Conservation (phyloP, 2,113 vertebrate species). For the Tyto alba region DNA sequence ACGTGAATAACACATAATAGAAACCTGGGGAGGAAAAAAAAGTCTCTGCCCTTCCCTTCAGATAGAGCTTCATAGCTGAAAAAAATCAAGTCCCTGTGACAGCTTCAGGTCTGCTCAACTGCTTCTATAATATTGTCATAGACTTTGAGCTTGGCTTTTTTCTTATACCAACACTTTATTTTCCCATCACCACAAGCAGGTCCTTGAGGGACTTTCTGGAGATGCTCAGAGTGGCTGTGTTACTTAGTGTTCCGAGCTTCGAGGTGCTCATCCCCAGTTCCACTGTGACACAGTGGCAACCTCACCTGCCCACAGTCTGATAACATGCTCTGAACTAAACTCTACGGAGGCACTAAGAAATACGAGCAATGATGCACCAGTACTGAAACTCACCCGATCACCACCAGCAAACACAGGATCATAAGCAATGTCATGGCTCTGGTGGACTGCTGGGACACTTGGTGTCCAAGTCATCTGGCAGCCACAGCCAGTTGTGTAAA, state of each 20-base stretch:
- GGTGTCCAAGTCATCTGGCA: neutral
- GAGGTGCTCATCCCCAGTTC: neutral
- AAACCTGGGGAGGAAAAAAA: neutral
- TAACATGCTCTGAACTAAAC: accelerated
- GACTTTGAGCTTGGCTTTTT: neutral
- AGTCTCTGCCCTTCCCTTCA: neutral
- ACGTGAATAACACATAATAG: neutral
- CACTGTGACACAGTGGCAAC: neutral
- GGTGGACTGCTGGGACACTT: neutral
- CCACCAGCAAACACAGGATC: accelerated
- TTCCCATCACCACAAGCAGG: neutral
- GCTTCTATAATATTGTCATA: neutral
- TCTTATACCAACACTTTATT: neutral
- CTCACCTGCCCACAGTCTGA: accelerated
- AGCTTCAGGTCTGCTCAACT: neutral
- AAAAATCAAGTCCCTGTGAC: neutral
- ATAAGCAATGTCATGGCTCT: neutral
- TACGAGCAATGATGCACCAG: accelerated
- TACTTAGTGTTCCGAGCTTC: neutral
- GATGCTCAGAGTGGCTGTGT: neutral
- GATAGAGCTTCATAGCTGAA: neutral
- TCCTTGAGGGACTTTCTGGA: neutral
- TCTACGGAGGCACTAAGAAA: accelerated
- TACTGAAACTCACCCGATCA: neutral
- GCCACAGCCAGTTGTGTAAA: neutral